Base-by-base conservation (phyloP, 2,888 invertebrate genomes). In the Monochamus alternatus region DNA sequence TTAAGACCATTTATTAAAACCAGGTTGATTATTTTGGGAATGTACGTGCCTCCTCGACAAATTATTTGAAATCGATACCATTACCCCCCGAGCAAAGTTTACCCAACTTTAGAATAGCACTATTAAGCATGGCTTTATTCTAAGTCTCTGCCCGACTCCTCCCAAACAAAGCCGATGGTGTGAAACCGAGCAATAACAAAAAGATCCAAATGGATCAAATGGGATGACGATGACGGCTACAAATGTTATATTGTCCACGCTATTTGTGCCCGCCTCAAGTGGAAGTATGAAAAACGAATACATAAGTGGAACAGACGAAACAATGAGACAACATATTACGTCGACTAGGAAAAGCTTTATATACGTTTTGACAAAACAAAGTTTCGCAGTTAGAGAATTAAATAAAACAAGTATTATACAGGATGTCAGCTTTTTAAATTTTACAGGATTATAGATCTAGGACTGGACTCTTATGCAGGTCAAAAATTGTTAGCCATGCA, bases 101-200 rank as follows among this genome's bases (percentile, higher is more conserved):
- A 12, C 8, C 47, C 47, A 47, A 64, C 64, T 64, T 64, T 44
- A 10, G 30, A 64, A 47, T 47, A 22, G 64, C 44, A 64, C 47
- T 47, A 47, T 64, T 64, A 64, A 64, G 64, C 64, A 30, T 10
- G 22, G 64, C 64, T 64, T 64, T 64, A 22, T 47, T 44, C 55
- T n/a, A 55, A 55, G 55, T n/a, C 55, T 22, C n/a, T 55, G n/a
- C 55, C 55, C 55, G n/a, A 14, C 55, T 55, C 7, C 55, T 12
- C 55, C 14, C 4, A n/a, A 64, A 30, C 64, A 64, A 47, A 64
- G 47, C 47, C 44, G 64, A 64, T 64, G 47, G 38, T 38, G 64
- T 38, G 64, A 32, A 64, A 47, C 64, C 64, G 47, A 64, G 64
- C 64, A 12, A 64, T 47, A 47, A 64, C 64, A 64, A 64, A 47